Base-by-base conservation (phyloP, 2,113 vertebrate genomes). In the Fulmarus glacialis region DNA sequence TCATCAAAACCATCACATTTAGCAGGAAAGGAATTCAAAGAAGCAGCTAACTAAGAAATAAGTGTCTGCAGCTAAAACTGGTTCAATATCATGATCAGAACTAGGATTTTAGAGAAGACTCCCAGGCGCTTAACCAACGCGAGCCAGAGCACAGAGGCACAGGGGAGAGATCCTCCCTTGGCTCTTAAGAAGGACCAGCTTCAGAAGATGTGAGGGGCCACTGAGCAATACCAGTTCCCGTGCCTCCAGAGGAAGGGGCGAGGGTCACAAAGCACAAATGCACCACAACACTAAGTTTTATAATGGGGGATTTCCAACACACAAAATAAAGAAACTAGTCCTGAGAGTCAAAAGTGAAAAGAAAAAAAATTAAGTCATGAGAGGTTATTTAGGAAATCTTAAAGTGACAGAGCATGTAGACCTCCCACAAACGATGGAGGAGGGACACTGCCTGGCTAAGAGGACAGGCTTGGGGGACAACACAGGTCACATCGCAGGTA, bases 291-390 rank as follows among this genome's bases (percentile, higher is more conserved):
- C 30, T 19, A 42, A 77, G 43, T 53, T 87, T 93, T 86, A 45
- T 58, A 81, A 80, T 0, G 3, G 86, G 87, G 79, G 66, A 96
- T 95, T 92, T 95, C 92, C 91, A 86, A 58, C n/a, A 73, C 45
- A 66, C n/a, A 94, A 80, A 90, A 89, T 66, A 95, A 74, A 92
- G 88, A 96, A 97, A 96, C 84, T 43, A 58, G 55, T 87, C 84
- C 71, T 14, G 53, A 94, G 82, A 93, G 71, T 95, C 67, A 96
- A 71, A 95, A 94, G 68, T 45, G 43, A 68, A 81, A 67, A 89
- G 18, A 24, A 36, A 81, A 66, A 75, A 64, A 40, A 48, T 36
- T 14, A 67, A 89, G 52, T 62, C 2, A 75, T 60, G 45, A 73
- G 60, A 88, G 17, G 45, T 90, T 88, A 91, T 92, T 96, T 82